Evolutionary conservation across 2,113 vertebrate species (phyloP).

Genomic region (Hylia prasina): DNA sequence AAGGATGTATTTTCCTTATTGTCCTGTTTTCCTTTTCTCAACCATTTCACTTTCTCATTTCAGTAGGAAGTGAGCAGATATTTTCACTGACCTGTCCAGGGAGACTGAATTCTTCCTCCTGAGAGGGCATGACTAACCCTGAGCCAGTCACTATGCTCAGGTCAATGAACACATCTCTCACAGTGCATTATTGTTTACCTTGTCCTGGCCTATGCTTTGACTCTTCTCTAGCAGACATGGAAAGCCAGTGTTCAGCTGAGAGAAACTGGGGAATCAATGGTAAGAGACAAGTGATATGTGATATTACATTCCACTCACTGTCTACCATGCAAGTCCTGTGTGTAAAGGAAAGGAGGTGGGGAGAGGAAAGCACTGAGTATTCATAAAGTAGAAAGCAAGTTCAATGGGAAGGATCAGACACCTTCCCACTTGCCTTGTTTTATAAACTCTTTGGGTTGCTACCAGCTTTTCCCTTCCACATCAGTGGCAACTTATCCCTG

Average conservation of each 20-base stretch:
- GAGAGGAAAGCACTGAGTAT: not conserved
- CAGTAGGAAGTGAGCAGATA: not conserved
- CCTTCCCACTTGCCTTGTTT: not conserved
- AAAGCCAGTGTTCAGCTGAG: not conserved
- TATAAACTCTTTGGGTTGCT: not conserved
- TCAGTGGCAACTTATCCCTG: not conserved
- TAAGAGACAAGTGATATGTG: not conserved
- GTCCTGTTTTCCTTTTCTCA: not conserved
- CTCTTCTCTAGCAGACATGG: not conserved
- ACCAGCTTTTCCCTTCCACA: conserved; percentile 5
- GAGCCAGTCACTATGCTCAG: not conserved
- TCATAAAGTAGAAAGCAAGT: not conserved
- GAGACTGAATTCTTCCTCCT: not conserved
- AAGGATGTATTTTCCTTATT: not conserved
- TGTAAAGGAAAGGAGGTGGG: not conserved
- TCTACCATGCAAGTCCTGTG: not conserved
- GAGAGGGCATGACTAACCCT: not conserved
- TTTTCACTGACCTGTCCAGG: not conserved
- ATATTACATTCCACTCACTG: not conserved
- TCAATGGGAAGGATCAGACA: not conserved
- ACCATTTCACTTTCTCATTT: not conserved
- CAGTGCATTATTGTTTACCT: not conserved
- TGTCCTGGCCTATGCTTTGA: not conserved
- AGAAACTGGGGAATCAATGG: not conserved
- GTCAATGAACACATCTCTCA: not conserved